Evolutionary conservation across 2,888 invertebrate genomes (phyloP), one percentile per base, ranked within the genome.

Genomic region (Sepiola atlantica): DNA sequence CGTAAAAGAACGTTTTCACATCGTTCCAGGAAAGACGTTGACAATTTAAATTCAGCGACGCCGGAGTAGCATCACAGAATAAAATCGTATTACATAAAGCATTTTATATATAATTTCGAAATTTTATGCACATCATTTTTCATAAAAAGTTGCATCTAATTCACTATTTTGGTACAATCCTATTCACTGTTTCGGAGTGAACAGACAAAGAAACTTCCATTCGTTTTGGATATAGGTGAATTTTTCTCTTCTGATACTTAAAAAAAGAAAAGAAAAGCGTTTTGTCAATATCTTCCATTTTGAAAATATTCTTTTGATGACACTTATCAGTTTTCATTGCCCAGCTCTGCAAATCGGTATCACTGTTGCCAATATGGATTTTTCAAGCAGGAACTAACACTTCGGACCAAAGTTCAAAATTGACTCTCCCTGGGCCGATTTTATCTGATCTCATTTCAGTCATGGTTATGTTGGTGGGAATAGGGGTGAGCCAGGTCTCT

Each of bases 321-420:
- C n/a, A 77, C 77, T n/a, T 77, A 77, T 77, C n/a, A n/a, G 77
- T 77, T 77, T n/a, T n/a, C 77, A 28, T 10, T 28, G n/a, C n/a
- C 77, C n/a, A 12, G 12, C n/a, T 77, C 45, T 45, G 45, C 45
- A 77, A 77, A 77, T 77, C 77, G 14, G 32, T 32, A 77, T 77
- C 77, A 77, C 77, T 77, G 77, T n/a, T 77, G 77, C 77, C 77
- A 77, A 77, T 77, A 77, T 77, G 77, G 16, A 77, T 77, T 77
- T n/a, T n/a, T 77, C 77, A 77, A 77, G 16, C 77, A 77, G n/a
- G n/a, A 77, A 77, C 32, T 12, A n/a, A 14, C 32, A 32, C n/a
- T 77, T 77, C 3, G n/a, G 77, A 77, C 16, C n/a, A 77, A 77
- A 77, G 77, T 77, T 77, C n/a, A 77, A 12, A 77, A 77, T n/a